Evolutionary conservation across 2,888 invertebrate genomes (phyloP), one percentile per base, ranked within the genome.

Genomic region (Drosophila basisetae): DNA sequence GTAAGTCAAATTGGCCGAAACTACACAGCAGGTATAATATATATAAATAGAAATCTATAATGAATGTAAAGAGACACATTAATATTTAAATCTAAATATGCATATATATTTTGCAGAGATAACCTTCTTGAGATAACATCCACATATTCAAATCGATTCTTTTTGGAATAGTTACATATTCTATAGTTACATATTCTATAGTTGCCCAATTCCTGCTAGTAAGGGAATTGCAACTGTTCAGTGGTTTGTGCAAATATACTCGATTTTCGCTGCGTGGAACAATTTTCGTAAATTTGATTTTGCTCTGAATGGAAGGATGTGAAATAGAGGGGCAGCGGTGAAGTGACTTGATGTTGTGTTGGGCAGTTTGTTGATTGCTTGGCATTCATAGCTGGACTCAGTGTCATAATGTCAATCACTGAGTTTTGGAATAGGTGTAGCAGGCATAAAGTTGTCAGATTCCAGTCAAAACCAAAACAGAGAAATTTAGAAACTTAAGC

Each of bases 201-300:
- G 22, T 22, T 22, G 22, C 1, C 1, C 0, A 30, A 33, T 13
- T 49, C 31, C 13, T 11, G 25, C 25, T 5, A 4, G 10, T 6
- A 16, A 68, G 5, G 43, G 22, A 37, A 10, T 25, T 22, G 4
- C 31, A 25, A 6, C 28, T 54, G 39, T 25, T 41, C 30, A 4
- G 30, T 30, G 30, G 39, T n/a, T 35, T 67, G 67, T 50, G 66
- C 13, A 68, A 73, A 78, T 78, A 64, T 39, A 41, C 35, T 35
- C 9, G 30, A 65, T 61, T 63, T 67, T 73, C 35, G 43, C 33
- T 49, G 63, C 53, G 55, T 62, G 50, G 16, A 68, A 39, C 78
- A 73, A 52, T 73, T 64, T 73, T 68, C 33, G 63, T 22, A 61
- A 61, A 78, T 67, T 64, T 64, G 47, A 63, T 60, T 67, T 68